A percentile compares a stretch with the other conserved stretches of the same genome.
Conservation (phyloP, 2,797 vertebrate genomes). For the Spheniscus humboldti region DNA sequence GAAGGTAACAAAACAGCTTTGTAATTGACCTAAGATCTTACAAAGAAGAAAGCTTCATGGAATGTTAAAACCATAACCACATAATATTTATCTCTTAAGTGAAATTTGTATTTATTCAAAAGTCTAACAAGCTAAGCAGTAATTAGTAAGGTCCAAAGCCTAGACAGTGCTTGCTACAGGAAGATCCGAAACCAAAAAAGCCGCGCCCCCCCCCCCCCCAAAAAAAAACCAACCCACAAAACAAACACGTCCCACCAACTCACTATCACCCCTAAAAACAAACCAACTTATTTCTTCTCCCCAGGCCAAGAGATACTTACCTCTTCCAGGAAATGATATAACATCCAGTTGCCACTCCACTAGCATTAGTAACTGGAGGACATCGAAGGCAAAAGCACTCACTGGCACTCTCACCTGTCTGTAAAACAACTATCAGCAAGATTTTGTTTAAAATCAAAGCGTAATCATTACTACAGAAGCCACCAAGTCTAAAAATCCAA, state of each 20-base stretch:
- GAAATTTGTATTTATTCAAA: neutral
- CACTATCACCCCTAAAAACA: neutral
- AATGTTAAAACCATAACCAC: neutral
- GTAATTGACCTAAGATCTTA: neutral
- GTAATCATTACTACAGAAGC: neutral
- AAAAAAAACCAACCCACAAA: neutral
- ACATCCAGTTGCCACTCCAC: constrained; percentile 86
- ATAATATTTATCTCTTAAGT: neutral
- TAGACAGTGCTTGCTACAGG: neutral
- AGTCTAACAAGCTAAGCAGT: neutral
- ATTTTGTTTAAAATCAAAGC: constrained; percentile 22
- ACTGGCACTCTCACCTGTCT: constrained; percentile 91
- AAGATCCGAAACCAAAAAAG: neutral
- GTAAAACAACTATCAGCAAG: constrained; percentile 83
- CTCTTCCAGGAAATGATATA: constrained; percentile 92
- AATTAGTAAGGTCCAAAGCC: neutral
- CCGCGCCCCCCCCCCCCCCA: too few relatives aligned
- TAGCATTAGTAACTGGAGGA: constrained; percentile 76
- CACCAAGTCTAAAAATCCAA: neutral
- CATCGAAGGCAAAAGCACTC: constrained; percentile 94
- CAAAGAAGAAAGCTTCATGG: neutral
- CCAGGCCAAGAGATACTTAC: constrained; percentile 38
- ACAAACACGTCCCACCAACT: neutral
- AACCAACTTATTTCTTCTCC: neutral
- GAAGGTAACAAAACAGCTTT: neutral